Conservation (phyloP, 2,888 invertebrate genomes). For the Horisme vitalbata region DNA sequence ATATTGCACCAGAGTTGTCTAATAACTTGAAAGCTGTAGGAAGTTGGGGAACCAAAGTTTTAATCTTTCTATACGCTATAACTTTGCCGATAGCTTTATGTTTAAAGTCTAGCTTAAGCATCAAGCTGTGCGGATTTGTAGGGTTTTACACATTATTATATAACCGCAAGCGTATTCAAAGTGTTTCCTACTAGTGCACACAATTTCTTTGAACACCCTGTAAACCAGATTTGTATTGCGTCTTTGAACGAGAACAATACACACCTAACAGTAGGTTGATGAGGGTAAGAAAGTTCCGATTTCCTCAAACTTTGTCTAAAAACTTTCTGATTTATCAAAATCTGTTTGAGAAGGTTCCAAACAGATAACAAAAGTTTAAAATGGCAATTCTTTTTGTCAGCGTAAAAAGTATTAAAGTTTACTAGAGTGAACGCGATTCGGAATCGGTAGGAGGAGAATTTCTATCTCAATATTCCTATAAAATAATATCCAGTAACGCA, state of each 20-base stretch:
- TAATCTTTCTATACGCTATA: conserved; percentile 31
- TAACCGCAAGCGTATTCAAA: conserved; percentile 4
- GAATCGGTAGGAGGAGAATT: conserved; percentile 3
- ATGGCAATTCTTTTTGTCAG: conserved; percentile 21
- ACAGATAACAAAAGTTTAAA: conserved; percentile 41
- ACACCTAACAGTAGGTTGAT: conserved; percentile 56
- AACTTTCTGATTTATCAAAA: conserved; percentile 63
- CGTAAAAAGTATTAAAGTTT: conserved; percentile 19
- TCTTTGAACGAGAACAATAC: conserved; percentile 40
- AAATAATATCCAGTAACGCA: conserved; percentile 18
- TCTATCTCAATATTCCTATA: conserved; percentile 7
- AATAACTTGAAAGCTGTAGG: conserved; percentile 27
- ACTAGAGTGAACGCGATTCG: conserved; percentile 1
- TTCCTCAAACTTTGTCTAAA: conserved; percentile 46
- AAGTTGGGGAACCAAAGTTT: conserved; percentile 32
- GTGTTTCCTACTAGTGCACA: conserved; percentile 3
- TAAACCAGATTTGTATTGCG: conserved; percentile 16
- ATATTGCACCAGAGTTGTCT: conserved; percentile 40
- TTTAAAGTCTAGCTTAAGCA: conserved; percentile 25
- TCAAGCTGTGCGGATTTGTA: conserved; percentile 18
- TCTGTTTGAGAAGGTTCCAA: conserved; percentile 49
- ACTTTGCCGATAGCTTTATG: conserved; percentile 27
- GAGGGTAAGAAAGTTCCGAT: conserved; percentile 49
- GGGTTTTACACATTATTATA: conserved; percentile 19
- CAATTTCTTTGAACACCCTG: conserved; percentile 6